Base-by-base conservation (phyloP, 2,113 vertebrate species). In the Morone saxatilis region DNA sequence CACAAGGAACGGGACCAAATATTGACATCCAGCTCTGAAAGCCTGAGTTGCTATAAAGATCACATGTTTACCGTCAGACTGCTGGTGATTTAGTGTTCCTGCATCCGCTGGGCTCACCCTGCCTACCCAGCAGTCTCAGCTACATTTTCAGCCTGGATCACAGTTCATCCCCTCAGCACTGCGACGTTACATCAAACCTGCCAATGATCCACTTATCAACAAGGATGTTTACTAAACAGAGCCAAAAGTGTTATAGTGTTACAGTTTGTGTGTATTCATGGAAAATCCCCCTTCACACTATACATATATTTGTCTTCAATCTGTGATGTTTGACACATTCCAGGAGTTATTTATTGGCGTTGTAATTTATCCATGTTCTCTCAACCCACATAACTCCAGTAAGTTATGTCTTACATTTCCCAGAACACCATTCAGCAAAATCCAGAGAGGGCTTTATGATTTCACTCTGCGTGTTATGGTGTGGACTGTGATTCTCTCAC, bases 1-100 rank as follows among this genome's bases (percentile, higher is more conserved):
- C 89, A 78, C 90, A 89, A 83, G 79, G 67, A 92, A 73, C 59
- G 54, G 71, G 57, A 86, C 79, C 81, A 87, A 90, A 92, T 89
- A 90, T 89, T 89, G 86, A 90, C 86, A 85, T 81, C 83, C 70
- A 84, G 48, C 63, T 76, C 68, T 66, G 53, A 70, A 78, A 86
- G 73, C 81, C 83, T 67, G 76, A 71, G 59, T 47, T 47, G 81
- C 78, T 77, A 59, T 78, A 83, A 88, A 86, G 82, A 76, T 41
- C 40, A n/a, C 59, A 68, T 91, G 84, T 92, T 91, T 84, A 86
- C 81, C 14, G 45, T 41, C 9, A 50, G 41, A 40, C 63, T 4
- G 53, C 83, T 66, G 60, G 72, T 77, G 70, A 82, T 84, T 86
- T 65, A 73, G 59, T 80, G 75, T 76, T 54, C 43, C 74, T 71